Base-by-base conservation (phyloP, 2,113 vertebrate genomes). In the Sinosuthora webbiana region DNA sequence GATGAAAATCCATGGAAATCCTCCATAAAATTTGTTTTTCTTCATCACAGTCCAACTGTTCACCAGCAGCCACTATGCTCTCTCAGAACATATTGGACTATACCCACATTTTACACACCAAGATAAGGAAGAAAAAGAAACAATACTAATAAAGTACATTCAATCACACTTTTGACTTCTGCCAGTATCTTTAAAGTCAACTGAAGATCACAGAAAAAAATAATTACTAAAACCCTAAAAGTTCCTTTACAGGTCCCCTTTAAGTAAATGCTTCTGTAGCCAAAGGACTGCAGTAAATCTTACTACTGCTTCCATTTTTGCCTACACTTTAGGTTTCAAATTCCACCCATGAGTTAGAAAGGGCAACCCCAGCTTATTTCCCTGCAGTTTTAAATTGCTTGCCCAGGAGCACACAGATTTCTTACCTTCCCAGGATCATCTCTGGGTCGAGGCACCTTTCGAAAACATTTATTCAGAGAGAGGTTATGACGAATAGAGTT, bases 401-500 rank as follows among this genome's bases (percentile, higher is more conserved):
- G 44, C 28, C 88, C 45, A 65, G 83, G 25, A 96, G 30, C 53
- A 64, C 2, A n/a, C 39, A 57, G 83, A 68, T 21, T 30, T 78
- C 98, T 99, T 93, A 99, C 99, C 99, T 99, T 99, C 76, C 99
- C 99, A 24, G 99, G 99, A 97, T 99, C 99, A 49, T 97, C 99
- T 73, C 99, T 98, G 3, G 99, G 99, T 64, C 99, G 98, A 94
- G 99, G 99, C 95, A 99, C 98, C 97, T 99, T 99, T 96, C 99
- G 98, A 98, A 99, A 99, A 97, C 99, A 99, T 97, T 99, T 99
- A 96, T 99, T 99, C 65, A 99, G 98, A 31, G 99, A 99, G 75
- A 99, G 98, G 95, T 99, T 99, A 89, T 99, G 99, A 28, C 99
- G 98, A 96, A 99, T 99, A 85, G 99, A 99, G 96, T 99, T 99